Conservation (phyloP, 2,113 vertebrate species). For the Cololabis saira region DNA sequence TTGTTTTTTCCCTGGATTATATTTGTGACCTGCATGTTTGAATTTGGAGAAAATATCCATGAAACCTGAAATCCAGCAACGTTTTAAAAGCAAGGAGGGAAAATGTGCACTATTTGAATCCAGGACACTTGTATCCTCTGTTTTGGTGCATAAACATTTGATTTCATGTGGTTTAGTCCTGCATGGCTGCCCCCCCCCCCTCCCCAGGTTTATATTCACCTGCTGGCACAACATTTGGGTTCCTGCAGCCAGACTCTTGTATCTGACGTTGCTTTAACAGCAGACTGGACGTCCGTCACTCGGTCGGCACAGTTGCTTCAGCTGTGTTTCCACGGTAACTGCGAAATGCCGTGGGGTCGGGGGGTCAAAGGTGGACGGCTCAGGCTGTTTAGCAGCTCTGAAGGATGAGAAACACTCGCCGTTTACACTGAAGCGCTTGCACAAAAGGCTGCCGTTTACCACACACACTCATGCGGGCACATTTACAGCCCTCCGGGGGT, state of each 20-base stretch:
- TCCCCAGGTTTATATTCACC: conserved; percentile 5
- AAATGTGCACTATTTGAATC: too few relatives aligned
- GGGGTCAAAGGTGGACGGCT: conserved; percentile 39
- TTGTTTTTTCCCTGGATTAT: too few relatives aligned
- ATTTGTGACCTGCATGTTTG: too few relatives aligned
- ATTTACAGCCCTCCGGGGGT: conserved; percentile 12
- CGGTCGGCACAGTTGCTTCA: background rate
- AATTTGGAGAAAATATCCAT: too few relatives aligned
- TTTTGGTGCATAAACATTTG: too few relatives aligned
- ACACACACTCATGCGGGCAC: conserved; percentile 1
- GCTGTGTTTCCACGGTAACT: conserved; percentile 44
- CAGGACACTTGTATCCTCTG: too few relatives aligned
- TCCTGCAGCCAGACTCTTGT: too few relatives aligned
- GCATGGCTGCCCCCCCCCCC: too few relatives aligned
- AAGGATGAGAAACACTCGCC: conserved; percentile 17
- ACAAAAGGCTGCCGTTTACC: background rate
- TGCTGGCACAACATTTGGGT: conserved; percentile 13
- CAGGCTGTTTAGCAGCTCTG: conserved; percentile 44
- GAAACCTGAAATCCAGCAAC: too few relatives aligned
- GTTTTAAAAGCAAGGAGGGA: too few relatives aligned
- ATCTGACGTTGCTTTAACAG: too few relatives aligned
- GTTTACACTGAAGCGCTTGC: conserved; percentile 7
- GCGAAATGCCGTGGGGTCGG: conserved; percentile 43
- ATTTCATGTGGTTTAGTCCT: background rate
- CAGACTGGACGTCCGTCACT: too few relatives aligned